Percentiles rank a stretch among this genome's conserved stretches.
Evolutionary conservation across 2,113 vertebrate species (phyloP).

Genomic region (Malurus alboscapulatus): DNA sequence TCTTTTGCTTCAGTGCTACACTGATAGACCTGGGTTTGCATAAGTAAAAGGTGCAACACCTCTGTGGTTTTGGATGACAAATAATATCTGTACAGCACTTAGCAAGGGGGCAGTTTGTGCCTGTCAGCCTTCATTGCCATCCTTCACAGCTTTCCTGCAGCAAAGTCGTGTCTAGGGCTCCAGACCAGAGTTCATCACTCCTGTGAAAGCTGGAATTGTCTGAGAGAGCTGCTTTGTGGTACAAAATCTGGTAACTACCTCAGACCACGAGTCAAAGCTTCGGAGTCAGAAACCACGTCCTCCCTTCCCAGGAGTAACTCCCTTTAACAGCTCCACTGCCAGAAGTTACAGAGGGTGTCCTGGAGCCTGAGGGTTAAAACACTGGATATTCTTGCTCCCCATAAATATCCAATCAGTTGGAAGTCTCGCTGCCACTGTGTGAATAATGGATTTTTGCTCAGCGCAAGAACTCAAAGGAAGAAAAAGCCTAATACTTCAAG

Average conservation of each 20-base stretch:
- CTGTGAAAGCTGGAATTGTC: background rate
- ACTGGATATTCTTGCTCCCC: constrained; percentile 3
- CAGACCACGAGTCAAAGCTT: background rate
- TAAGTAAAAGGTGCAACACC: background rate
- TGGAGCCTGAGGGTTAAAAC: background rate
- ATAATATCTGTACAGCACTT: background rate
- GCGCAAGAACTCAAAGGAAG: background rate
- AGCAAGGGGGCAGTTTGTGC: background rate
- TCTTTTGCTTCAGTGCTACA: background rate
- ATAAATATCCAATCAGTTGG: constrained; percentile 24
- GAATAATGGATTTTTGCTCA: constrained; percentile 38
- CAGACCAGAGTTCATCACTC: background rate
- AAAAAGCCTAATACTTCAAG: background rate
- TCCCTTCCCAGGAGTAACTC: background rate
- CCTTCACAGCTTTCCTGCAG: background rate
- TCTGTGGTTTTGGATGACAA: background rate
- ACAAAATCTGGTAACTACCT: background rate
- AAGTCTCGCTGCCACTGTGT: background rate
- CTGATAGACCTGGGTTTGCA: background rate
- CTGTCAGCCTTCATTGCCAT: background rate
- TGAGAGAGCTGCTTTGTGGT: background rate
- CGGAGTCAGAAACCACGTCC: fast-evolving
- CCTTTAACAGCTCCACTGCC: background rate
- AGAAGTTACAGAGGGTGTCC: background rate
- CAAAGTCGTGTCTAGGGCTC: background rate